Evolutionary conservation across 2,113 vertebrate genomes (phyloP), one percentile per base, ranked within the genome.

Genomic region (Scopus umbretta): DNA sequence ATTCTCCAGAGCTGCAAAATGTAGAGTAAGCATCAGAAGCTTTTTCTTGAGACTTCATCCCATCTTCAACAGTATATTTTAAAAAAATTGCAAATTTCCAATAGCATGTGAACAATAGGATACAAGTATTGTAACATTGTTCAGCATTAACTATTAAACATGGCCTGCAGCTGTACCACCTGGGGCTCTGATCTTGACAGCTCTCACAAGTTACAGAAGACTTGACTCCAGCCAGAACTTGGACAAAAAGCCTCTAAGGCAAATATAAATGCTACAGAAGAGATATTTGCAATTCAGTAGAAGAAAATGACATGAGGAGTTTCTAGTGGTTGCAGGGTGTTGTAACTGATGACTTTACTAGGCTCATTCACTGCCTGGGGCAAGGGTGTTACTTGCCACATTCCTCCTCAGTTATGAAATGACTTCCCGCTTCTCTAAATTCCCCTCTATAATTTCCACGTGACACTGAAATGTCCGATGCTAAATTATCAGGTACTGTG

Each of bases 121-220:
- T 94, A 97, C 88, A 95, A 97, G 88, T 95, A 84, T 29, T 30
- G 27, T 58, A 93, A 96, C 71, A 50, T 86, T 91, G 96, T 92
- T 96, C 74, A 70, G 71, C 65, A 94, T 97, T 95, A 97, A 96
- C 86, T 95, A 97, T 97, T 97, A 97, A 98, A 96, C 74, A 95
- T 65, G 86, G 91, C 95, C 95, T 93, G 78, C 71, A 96, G 96
- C 91, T 72, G 56, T 91, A 94, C 78, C 90, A 96, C 97, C 94
- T 80, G 91, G 36, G 63, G 78, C 80, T 97, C 90, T 95, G 94
- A 94, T 97, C 94, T 81, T 73, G 87, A 95, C 78, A 93, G 90
- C 68, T 90, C 75, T 95, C 83, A 75, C 83, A 88, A 92, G 83
- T 94, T 92, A 84, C 80, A 65, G 79, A 86, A 94, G 74, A 86